Conservation (phyloP, 2,113 vertebrate genomes). For the Festucalex cinctus region DNA sequence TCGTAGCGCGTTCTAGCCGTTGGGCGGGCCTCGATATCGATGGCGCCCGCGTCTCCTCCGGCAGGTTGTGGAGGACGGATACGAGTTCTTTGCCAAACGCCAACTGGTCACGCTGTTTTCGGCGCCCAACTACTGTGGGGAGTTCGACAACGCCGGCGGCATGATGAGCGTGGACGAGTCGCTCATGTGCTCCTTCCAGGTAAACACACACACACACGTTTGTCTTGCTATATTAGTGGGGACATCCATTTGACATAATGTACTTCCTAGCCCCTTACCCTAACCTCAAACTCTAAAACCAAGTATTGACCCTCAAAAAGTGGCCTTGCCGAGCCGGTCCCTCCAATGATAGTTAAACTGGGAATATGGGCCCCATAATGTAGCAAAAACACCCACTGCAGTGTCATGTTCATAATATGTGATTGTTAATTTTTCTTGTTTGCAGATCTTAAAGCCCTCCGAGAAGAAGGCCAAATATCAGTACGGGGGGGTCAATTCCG, state of each 20-base stretch:
- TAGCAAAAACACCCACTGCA: background rate
- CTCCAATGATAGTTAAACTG: no score
- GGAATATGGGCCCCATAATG: no score
- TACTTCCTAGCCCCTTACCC: no score
- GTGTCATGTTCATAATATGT: background rate
- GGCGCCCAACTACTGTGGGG: conserved; percentile 86
- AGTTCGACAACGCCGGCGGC: conserved; percentile 93
- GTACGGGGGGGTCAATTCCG: conserved; percentile 68
- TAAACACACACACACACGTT: conserved; percentile 30
- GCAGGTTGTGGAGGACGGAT: conserved; percentile 73
- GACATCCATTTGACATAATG: no score
- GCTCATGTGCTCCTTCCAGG: conserved; percentile 97
- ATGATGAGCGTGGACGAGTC: conserved; percentile 98
- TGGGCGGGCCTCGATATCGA: no score
- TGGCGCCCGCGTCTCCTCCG: conserved; percentile 10
- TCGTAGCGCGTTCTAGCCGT: no score
- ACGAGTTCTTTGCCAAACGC: conserved; percentile 74
- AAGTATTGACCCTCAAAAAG: no score
- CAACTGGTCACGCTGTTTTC: conserved; percentile 74
- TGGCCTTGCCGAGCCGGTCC: no score
- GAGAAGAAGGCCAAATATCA: conserved; percentile 75
- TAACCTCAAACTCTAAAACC: no score
- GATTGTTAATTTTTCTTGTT: conserved; percentile 1
- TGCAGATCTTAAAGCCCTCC: conserved; percentile 68
- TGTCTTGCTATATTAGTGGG: no score